Conservation (phyloP, 2,113 vertebrate genomes). For the Alectura lathami region DNA sequence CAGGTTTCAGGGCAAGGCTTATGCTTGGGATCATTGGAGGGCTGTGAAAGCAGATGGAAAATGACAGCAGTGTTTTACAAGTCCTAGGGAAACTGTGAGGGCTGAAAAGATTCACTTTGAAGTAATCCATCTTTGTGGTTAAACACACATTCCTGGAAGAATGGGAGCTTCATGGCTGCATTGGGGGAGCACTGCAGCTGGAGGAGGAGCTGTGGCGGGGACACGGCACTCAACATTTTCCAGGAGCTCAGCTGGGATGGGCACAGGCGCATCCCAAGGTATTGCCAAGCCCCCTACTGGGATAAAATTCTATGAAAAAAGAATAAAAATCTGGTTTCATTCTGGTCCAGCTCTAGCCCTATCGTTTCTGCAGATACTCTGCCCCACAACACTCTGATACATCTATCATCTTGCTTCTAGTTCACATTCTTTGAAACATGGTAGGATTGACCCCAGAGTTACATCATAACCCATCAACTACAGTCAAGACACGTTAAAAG, state of each 20-base stretch:
- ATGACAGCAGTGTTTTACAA: fast-evolving
- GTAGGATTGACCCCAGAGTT: neutral
- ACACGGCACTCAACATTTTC: neutral
- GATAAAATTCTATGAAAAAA: neutral
- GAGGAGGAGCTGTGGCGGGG: neutral
- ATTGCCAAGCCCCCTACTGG: neutral
- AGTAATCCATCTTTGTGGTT: neutral
- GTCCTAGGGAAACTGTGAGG: neutral
- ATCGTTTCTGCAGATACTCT: neutral
- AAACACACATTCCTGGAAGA: neutral
- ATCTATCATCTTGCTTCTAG: neutral
- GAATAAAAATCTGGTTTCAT: neutral
- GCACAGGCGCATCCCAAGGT: neutral
- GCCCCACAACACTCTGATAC: no score
- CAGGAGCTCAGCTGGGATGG: fast-evolving
- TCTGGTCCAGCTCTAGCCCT: neutral
- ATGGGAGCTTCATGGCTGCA: fast-evolving
- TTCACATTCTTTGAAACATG: neutral
- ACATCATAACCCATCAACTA: neutral
- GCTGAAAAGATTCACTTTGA: neutral
- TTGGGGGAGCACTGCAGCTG: fast-evolving
- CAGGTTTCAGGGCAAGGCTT: neutral
- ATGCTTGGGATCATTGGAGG: neutral
- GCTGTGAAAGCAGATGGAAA: neutral
- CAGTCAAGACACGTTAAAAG: neutral